Evolutionary conservation across 2,888 invertebrate genomes (phyloP).

Genomic region (Synanthedon formicaeformis): DNA sequence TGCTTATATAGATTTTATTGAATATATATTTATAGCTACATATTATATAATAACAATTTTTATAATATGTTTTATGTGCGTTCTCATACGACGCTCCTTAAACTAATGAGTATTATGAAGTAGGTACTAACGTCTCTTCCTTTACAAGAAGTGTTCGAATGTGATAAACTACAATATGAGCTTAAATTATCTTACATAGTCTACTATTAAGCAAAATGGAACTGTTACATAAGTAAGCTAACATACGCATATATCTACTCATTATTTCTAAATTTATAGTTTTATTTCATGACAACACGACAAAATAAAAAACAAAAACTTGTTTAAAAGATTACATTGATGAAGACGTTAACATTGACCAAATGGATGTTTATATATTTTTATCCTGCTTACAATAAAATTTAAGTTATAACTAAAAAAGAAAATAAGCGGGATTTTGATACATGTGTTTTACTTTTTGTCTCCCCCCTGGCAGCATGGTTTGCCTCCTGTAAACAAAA

Average conservation of each 20-base stretch:
- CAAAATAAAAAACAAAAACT: slow-evolving; percentile 6
- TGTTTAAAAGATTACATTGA: no score
- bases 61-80: background rate
- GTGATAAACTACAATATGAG: slow-evolving; percentile 29
- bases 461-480: slow-evolving; percentile 53
- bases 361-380: no score
- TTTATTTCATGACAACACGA: slow-evolving; percentile 46
- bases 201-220: slow-evolving; percentile 22
- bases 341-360: no score
- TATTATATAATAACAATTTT: background rate
- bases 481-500: slow-evolving; percentile 43
- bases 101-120: slow-evolving; percentile 60
- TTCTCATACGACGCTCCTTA: slow-evolving; percentile 21
- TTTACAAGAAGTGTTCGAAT: slow-evolving; percentile 37
- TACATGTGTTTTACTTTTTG: slow-evolving; percentile 26
- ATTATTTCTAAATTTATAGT: slow-evolving; percentile 4
- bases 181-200: slow-evolving; percentile 11
- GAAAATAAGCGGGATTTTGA: no score
- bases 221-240: slow-evolving; percentile 1
- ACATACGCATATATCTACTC: background rate
- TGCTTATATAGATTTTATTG: background rate
- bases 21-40: background rate
- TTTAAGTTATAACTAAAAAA: no score
- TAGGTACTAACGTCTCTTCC: slow-evolving; percentile 34
- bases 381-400: no score